These are phyloP conservation scores for Artemisiospiza belli DNA, from an alignment of 2,113 vertebrate species.

Conservation along the genomic window DNA sequence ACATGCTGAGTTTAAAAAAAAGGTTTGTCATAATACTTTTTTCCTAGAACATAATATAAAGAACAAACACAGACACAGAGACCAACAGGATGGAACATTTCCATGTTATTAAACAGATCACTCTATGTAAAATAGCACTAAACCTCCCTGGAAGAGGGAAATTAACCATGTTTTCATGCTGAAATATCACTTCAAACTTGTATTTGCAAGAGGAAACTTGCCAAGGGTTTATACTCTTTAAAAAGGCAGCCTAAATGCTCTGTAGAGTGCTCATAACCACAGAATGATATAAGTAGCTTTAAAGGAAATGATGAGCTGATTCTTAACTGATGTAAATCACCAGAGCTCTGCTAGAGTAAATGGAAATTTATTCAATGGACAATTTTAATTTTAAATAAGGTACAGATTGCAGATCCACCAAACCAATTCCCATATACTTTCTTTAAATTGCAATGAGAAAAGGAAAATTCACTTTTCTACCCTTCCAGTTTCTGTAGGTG, in stretches of 20 bases:
- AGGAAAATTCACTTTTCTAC: slow-evolving; percentile 4
- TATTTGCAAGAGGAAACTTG: not conserved
- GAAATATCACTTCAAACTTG: not conserved
- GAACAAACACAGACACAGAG: not conserved
- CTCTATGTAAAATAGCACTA: not conserved
- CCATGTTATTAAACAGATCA: not conserved
- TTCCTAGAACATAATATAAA: not conserved
- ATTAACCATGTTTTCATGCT: not conserved
- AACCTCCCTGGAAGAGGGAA: not conserved
- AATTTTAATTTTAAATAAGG: slow-evolving; percentile 47
- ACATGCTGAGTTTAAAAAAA: not conserved
- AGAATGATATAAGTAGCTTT: slow-evolving; percentile 30
- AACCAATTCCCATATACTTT: slow-evolving; percentile 17
- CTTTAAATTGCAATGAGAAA: not conserved
- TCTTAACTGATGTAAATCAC: slow-evolving; percentile 58
- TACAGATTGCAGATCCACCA: not conserved
- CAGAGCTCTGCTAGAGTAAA: slow-evolving; percentile 34
- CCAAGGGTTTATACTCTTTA: not conserved
- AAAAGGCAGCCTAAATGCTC: slow-evolving; percentile 20
- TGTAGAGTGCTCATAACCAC: slow-evolving; percentile 44
- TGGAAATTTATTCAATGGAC: slow-evolving; percentile 48
- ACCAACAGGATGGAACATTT: not conserved
- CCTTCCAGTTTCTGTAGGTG: not conserved
- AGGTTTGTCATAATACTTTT: not conserved
- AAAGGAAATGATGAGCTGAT: slow-evolving; percentile 59